Conservation (phyloP, 2,888 invertebrate genomes). For the Aleiodes alternator region DNA sequence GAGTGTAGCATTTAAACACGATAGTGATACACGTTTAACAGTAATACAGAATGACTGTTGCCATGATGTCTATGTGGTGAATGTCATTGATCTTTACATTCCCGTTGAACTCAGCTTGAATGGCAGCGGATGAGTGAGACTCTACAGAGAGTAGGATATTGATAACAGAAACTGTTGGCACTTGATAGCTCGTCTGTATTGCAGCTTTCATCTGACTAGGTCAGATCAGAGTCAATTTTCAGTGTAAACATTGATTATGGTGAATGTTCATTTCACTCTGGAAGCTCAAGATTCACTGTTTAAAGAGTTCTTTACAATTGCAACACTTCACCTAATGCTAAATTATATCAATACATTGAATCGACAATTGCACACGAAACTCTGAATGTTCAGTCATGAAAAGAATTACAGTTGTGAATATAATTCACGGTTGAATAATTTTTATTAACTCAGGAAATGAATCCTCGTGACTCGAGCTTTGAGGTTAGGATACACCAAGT, state of each 20-base stretch:
- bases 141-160: background rate
- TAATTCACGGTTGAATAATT: background rate
- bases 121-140: background rate
- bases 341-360: background rate
- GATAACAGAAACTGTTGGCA: slow-evolving; percentile 14
- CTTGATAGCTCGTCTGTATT: slow-evolving; percentile 14
- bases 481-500: slow-evolving; percentile 3
- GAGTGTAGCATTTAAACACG: slow-evolving; percentile 9
- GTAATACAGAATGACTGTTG: background rate
- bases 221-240: slow-evolving; percentile 1
- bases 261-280: slow-evolving; percentile 2
- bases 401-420: background rate
- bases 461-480: slow-evolving; percentile 20
- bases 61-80: slow-evolving; percentile 3
- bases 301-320: background rate
- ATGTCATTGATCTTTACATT: slow-evolving; percentile 7
- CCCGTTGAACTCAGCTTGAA: background rate
- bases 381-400: no score
- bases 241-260: background rate
- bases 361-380: background rate
- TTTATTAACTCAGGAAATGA: slow-evolving; percentile 3
- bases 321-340: background rate
- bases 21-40: slow-evolving; percentile 11
- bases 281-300: background rate
- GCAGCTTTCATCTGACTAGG: slow-evolving; percentile 6